Conservation (phyloP, 2,888 invertebrate genomes). For the Corythucha ciliata region DNA sequence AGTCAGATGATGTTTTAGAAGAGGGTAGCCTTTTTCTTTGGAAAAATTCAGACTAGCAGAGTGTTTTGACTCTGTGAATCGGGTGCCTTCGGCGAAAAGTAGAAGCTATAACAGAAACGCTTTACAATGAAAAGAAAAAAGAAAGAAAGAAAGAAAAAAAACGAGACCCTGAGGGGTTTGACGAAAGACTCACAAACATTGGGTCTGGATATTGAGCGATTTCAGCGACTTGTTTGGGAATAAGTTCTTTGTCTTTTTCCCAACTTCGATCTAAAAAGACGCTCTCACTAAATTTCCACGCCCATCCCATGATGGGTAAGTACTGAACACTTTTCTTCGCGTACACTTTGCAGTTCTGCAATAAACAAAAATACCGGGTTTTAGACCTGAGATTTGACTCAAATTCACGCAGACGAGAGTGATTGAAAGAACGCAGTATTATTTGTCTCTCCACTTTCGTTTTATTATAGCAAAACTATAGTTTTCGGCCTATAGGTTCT, state of each 20-base stretch:
- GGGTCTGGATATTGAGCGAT: conserved; percentile 83
- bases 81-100: conserved; percentile 86
- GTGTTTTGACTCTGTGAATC: conserved; percentile 80
- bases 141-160: too few relatives aligned
- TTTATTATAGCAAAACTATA: too few relatives aligned
- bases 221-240: conserved; percentile 68
- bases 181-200: conserved; percentile 61
- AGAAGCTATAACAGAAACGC: conserved; percentile 53
- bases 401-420: too few relatives aligned
- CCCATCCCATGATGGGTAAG: conserved; percentile 89
- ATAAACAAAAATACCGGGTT: conserved; percentile 36
- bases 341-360: conserved; percentile 86
- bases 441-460: too few relatives aligned
- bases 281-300: conserved; percentile 91
- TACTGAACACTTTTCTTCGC: conserved; percentile 86
- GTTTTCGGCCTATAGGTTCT: too few relatives aligned
- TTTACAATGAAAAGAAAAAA: neutral
- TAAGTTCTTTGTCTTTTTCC: conserved; percentile 78
- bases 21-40: conserved; percentile 69
- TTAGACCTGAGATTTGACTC: too few relatives aligned
- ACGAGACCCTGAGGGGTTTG: neutral
- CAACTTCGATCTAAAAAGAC: conserved; percentile 87
- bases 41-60: conserved; percentile 81
- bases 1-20: conserved; percentile 78
- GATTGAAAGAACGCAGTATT: too few relatives aligned